Base-by-base conservation (phyloP, 2,113 vertebrate genomes). In the Psophia crepitans region DNA sequence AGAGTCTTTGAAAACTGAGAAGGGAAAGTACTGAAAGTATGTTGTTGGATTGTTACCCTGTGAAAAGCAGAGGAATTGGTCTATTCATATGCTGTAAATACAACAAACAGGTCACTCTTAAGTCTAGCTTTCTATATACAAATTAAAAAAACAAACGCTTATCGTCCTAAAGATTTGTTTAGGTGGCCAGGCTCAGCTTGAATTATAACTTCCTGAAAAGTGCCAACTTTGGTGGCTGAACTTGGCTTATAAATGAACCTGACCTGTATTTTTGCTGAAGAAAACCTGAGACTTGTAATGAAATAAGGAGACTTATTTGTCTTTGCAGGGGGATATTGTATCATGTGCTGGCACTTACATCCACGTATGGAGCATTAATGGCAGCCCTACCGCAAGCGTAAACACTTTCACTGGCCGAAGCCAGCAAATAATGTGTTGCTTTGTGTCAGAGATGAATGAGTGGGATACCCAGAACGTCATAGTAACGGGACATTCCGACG, bases 381-480 rank as follows among this genome's bases (percentile, higher is more conserved):
- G 99, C 89, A 99, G 98, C 95, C 99, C 99, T 6, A 97, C 99
- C 0, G 98, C 99, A 92, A 99, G 99, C 9, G 99, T 99, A 8
- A 99, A 99, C 98, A 99, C 99, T 2, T 99, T 99, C 98, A 99
- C 99, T 0, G 99, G 99, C 9, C 98, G 99, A 89, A 99, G 99
- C 95, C 99, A 99, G 97, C 99, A 99, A 78, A 99, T 99, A 43
- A 90, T 99, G 80, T 99, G 99, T 97, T 99, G 99, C 97, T 99
- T 99, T 74, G 98, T 99, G 93, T 99, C 99, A 0, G 99, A 99
- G 98, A 99, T 99, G 99, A 99, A 99, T 2, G 99, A 99, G 82
- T 99, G 99, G 99, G 99, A 99, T 97, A 99, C 99, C 0, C 99
- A 99, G 98, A 99, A 99, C 2, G 99, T 99, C 96, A 99, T 99